phyloP scores from a whole-genome alignment of 2,888 invertebrate genomes.

The Octonoba sinensis region DNA sequence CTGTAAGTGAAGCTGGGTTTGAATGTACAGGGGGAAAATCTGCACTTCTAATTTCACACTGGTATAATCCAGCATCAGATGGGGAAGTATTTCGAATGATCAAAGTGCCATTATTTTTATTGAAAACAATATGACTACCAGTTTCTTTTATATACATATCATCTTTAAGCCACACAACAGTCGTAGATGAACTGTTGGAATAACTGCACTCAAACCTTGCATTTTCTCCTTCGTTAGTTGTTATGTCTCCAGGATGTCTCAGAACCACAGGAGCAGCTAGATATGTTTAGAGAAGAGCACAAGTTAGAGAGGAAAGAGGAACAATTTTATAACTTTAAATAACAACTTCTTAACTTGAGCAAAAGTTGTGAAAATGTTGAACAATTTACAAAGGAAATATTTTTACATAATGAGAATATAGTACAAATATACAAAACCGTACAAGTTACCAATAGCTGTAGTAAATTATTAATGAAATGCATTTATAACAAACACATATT shows the following conservation, averaged over 20 bases:
- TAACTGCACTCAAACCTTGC: slow-evolving; percentile 77
- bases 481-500: no score
- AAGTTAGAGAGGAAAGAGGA: not conserved
- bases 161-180: slow-evolving; percentile 80
- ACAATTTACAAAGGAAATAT: no score
- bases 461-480: no score
- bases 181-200: slow-evolving; percentile 74
- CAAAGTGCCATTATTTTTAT: slow-evolving; percentile 74
- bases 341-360: no score
- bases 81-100: slow-evolving; percentile 74
- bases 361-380: not conserved
- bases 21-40: slow-evolving; percentile 77
- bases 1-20: slow-evolving; percentile 75
- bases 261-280: slow-evolving; percentile 76
- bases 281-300: not conserved
- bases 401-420: no score
- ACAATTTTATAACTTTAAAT: not conserved
- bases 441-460: no score
- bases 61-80: slow-evolving; percentile 78
- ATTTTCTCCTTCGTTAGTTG: slow-evolving; percentile 78
- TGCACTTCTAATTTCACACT: slow-evolving; percentile 78
- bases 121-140: slow-evolving; percentile 68
- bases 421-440: no score
- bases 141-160: slow-evolving; percentile 74
- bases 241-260: slow-evolving; percentile 75